These are phyloP conservation scores for Myrmecophaga tridactyla DNA, from an alignment of 2,113 vertebrate species.

Conservation along the genomic window DNA sequence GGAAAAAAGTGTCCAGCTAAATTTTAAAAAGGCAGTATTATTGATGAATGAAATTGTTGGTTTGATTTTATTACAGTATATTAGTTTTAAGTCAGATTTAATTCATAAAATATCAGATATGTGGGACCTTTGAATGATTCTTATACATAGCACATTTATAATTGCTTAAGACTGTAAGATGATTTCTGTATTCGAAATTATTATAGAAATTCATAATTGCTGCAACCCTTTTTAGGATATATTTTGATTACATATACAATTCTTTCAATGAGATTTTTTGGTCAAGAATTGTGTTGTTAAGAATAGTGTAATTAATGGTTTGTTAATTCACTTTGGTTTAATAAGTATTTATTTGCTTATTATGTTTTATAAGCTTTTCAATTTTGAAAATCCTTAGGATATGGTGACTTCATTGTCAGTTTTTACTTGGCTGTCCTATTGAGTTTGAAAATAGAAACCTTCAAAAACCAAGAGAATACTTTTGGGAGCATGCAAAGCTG, in stretches of 20 bases:
- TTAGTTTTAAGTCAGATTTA: slow-evolving; percentile 17
- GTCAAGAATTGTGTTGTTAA: slow-evolving; percentile 69
- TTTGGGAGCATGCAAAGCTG: background rate
- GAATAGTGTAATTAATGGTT: background rate
- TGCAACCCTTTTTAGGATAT: background rate
- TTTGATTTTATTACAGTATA: background rate
- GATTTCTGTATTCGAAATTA: background rate
- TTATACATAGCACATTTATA: background rate
- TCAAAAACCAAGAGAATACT: background rate
- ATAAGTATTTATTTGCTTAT: background rate
- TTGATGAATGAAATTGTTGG: background rate
- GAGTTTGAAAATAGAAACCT: background rate
- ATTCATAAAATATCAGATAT: background rate
- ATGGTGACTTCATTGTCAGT: background rate
- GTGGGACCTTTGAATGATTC: background rate
- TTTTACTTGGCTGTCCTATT: slow-evolving; percentile 12
- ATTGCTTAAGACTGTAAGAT: background rate
- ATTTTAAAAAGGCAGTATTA: background rate
- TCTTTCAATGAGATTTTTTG: background rate
- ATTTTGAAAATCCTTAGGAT: background rate
- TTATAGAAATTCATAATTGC: background rate
- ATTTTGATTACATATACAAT: background rate
- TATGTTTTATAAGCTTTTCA: background rate
- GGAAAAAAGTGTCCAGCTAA: background rate
- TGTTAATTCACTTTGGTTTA: background rate